Evolutionary conservation across 1,140 invertebrate species (phyloP), one percentile per base, ranked within the genome.

Genomic region (Philotrypesis tridentata): DNA sequence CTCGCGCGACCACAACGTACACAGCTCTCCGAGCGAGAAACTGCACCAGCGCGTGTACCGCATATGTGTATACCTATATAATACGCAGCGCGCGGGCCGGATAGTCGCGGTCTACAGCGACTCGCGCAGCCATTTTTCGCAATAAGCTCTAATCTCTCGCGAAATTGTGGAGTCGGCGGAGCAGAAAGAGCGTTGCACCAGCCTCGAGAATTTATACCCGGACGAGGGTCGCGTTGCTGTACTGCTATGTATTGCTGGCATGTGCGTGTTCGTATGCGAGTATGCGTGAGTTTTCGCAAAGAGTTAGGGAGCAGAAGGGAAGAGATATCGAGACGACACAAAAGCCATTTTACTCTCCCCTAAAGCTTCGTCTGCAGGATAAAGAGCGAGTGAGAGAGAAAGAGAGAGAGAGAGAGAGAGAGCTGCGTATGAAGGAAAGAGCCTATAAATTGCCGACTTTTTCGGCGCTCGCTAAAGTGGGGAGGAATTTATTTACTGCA

Each of bases 141-240:
- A 87, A 86, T 87, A 85, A 85, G 84, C 84, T 88, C 83, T 89
- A 89, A 89, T 89, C 86, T 89, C 73, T 83, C 83, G 87, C 87
- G 82, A 87, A 89, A 88, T 86, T 87, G 85, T 87, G 85, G 86
- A 88, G 82, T 82, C 82, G 80, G 71, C 37, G 23, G 60, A 37
- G 29, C 14, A 75, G 23, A 73, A 25, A 17, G 17, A 61, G n/a
- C 61, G 61, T n/a, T 9, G 61, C 61, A 11, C 23, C 21, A 80
- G 61, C n/a, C 65, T 60, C 31, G 43, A 40, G 83, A 87, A 89
- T 89, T 88, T 88, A 89, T 87, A 87, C 80, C 73, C 82, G 73
- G 21, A 23, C 48, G 60, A 79, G 74, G 65, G 68, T 67, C 55
- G 72, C 67, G 65, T 21, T 12, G 33, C 43, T 63, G 31, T 37